A percentile compares a stretch with the other conserved stretches of the same genome.
These are phyloP conservation scores for Nasonia vitripennis DNA, from an alignment of 1,140 invertebrate genomes.

Conservation along the genomic window DNA sequence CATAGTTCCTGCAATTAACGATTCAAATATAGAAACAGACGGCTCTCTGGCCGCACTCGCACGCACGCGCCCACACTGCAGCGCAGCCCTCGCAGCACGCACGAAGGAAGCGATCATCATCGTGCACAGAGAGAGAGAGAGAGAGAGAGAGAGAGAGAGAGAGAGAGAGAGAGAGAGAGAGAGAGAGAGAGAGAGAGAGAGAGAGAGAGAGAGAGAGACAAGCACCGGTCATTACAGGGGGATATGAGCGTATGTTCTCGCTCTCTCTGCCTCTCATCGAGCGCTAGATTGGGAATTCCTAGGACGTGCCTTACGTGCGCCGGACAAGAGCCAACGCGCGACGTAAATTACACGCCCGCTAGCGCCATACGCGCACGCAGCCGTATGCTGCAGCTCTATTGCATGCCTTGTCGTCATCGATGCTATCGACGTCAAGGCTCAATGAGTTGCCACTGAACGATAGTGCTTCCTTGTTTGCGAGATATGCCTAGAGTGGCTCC, in stretches of 20 bases:
- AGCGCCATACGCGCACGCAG: not conserved
- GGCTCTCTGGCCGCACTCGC: no score
- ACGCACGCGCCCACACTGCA: no score
- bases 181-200: no score
- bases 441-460: conserved; percentile 40
- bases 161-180: not conserved
- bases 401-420: not conserved
- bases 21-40: conserved; percentile 2
- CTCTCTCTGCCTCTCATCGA: not conserved
- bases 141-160: no score
- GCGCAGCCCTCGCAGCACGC: not conserved
- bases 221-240: not conserved
- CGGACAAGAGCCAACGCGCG: not conserved
- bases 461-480: conserved; percentile 15
- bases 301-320: conserved; percentile 23
- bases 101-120: conserved; percentile 2
- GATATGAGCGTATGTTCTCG: not conserved
- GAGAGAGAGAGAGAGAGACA: not conserved
- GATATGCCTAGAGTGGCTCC: not conserved
- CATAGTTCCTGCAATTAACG: conserved; percentile 13
- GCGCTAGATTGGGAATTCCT: conserved; percentile 40
- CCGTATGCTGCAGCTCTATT: not conserved
- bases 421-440: not conserved
- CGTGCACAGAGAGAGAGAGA: not conserved
- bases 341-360: conserved; percentile 9